These are phyloP conservation scores for Euphonia xanthogaster DNA, from an alignment of 2,797 vertebrate species.

Conservation along the genomic window DNA sequence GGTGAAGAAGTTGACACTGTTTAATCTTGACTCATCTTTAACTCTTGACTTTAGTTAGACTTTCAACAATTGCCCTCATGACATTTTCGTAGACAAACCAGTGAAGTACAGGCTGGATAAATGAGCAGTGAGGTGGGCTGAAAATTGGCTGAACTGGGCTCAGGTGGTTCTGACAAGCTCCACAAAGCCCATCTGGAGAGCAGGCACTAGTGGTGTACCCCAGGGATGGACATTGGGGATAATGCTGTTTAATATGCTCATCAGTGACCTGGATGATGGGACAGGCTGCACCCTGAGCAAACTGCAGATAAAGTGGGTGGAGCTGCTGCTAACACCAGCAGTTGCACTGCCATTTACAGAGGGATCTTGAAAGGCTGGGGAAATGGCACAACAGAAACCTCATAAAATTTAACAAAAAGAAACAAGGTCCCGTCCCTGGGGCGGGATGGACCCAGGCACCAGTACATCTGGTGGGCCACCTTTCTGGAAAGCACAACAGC, in stretches of 20 bases:
- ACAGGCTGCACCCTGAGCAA: not conserved
- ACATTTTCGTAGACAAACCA: not conserved
- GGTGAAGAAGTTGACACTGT: not conserved
- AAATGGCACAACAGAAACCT: not conserved
- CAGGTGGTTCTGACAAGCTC: not conserved
- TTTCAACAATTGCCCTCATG: not conserved
- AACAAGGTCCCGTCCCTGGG: not conserved
- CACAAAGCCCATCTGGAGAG: not conserved
- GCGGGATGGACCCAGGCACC: not conserved
- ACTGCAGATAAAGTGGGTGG: not conserved
- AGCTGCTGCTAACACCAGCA: not conserved
- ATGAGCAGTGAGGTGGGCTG: accelerated
- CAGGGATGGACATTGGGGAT: not conserved
- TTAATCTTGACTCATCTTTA: not conserved
- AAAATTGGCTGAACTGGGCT: not conserved
- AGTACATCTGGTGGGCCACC: not conserved
- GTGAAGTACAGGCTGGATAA: not conserved
- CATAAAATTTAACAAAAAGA: not conserved
- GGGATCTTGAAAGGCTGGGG: not conserved
- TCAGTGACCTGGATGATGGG: not conserved
- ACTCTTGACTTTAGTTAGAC: not conserved
- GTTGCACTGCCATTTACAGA: not conserved
- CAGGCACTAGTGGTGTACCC: not conserved
- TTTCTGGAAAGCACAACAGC: not conserved
- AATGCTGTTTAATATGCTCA: not conserved